Base-by-base conservation (phyloP, 30 jellyfish, hydroid and myxozoan genomes). In the Aurelia coerulea region DNA sequence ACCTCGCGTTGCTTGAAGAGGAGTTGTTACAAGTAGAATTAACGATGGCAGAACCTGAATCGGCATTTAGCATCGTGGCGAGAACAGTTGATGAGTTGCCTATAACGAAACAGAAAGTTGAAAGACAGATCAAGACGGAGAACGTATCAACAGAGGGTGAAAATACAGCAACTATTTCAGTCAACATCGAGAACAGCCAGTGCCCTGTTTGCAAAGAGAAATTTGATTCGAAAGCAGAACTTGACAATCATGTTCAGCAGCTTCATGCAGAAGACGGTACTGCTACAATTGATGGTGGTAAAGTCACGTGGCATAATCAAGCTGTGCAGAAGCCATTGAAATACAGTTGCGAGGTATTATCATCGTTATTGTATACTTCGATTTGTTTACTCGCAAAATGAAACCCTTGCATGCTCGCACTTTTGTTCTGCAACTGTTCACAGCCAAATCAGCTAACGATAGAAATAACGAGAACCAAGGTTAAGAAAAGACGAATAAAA, bases 51-150 rank as follows among this genome's bases (percentile, higher is more conserved):
- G 86, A 72, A 59, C 76, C 75, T 11, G 88, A 62, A 17, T 73
- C 88, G 11, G 68, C 93, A 15, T 84, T 84, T 79, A 84, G 84
- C 79, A 84, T 84, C 9, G 79, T 74, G n/a, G 84, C 83, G 41
- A 73, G 93, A 50, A 34, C 88, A 12, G 78, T 71, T 19, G 82
- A 41, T 56, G 80, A 83, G 2, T 5, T 58, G 23, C 18, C 41
- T 16, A 32, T 34, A 12, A 4, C 46, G 13, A 41, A 63, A 62
- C 53, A 78, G 60, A 76, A 68, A n/a, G 65, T 14, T 41, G 86
- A 62, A 62, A 9, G 56, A 46, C 6, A 46, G 56, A 7, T 46
- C 56, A 46, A 46, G 12, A 14, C 14, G 56, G 56, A 46, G 56
- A 46, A 6, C 14, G 56, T 7, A 46, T 14, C 56, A 46, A 9